Evolutionary conservation across 2,113 vertebrate genomes (phyloP), one percentile per base, ranked within the genome.

Genomic region (Morone saxatilis): DNA sequence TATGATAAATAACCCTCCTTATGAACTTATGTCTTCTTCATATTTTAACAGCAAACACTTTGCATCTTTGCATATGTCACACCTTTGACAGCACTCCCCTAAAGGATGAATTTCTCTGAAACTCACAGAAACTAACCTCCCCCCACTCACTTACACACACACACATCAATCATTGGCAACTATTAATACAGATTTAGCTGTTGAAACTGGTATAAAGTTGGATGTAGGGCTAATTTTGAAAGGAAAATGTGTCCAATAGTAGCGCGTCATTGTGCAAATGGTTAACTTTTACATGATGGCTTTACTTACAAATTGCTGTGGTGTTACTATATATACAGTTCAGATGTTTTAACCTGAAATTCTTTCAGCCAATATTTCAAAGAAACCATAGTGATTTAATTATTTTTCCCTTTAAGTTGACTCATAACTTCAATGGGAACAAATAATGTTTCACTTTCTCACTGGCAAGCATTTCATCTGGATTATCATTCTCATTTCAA

Each of bases 41-140:
- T 69, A 71, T 81, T 80, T 82, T 40, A 68, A 19, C 13, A 62
- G 73, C 17, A 61, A 83, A 78, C 67, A 56, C 72, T 75, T 54
- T 87, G 71, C 70, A 79, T 53, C 72, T 75, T 54, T 87, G 71
- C 70, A 79, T 53, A 60, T 68, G 71, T 81, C 67, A 83, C 67
- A 73, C 13, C 48, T 80, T 70, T 84, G 61, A 79, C 53, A 80
- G 61, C 25, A 47, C 78, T 77, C 48, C 56, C 71, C 41, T 72
- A 47, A 71, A 84, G 61, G 80, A 86, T 48, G 81, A 83, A 65
- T 80, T 62, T 84, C 45, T 62, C 40, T 45, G 50, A 16, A 83
- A 73, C 66, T 77, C 67, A 82, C 9, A 79, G 36, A 81, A 78
- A 57, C 8, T 31, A 36, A 75, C 62, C 76, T 84, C 56, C 69